A percentile compares a stretch with the other conserved stretches of the same genome.
Evolutionary conservation across 2,888 invertebrate species (phyloP).

Genomic region (Perithous albicinctus): DNA sequence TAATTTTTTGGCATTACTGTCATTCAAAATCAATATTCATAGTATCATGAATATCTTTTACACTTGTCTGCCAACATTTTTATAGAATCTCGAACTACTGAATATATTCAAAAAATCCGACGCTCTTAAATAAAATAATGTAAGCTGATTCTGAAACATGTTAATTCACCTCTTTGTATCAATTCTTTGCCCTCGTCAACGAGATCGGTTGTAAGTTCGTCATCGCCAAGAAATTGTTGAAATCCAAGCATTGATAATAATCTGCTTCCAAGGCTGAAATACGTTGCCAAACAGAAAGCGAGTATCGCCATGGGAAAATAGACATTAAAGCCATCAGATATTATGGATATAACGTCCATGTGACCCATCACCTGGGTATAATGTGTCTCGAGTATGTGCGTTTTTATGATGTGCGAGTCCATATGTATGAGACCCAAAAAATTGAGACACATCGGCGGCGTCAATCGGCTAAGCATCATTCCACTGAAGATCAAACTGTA

Average conservation of each 20-base stretch:
- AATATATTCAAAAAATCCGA: no score
- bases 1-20: no score
- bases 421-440: slow-evolving; percentile 98
- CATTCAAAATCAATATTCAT: no score
- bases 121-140: no score
- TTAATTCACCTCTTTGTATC: slow-evolving; percentile 91
- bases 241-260: slow-evolving; percentile 96
- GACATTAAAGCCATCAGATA: slow-evolving; percentile 99
- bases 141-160: no score
- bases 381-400: slow-evolving; percentile 93
- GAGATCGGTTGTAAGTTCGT: slow-evolving; percentile 96
- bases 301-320: slow-evolving; percentile 99
- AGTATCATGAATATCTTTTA: no score
- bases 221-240: slow-evolving; percentile 98
- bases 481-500: slow-evolving; percentile 99
- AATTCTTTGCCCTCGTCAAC: slow-evolving; percentile 97
- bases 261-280: slow-evolving; percentile 96
- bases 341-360: slow-evolving; percentile 98
- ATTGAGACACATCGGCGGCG: slow-evolving; percentile 99
- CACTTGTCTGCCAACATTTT: no score
- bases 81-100: no score
- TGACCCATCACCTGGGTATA: slow-evolving; percentile 99
- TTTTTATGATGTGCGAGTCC: slow-evolving; percentile 97
- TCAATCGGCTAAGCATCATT: slow-evolving; percentile 98
- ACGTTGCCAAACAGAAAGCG: slow-evolving; percentile 96